Percentiles rank a stretch among this genome's conserved stretches.
Conservation (phyloP, 2,888 invertebrate genomes). For the Imbricaverruca yamaguchii region DNA sequence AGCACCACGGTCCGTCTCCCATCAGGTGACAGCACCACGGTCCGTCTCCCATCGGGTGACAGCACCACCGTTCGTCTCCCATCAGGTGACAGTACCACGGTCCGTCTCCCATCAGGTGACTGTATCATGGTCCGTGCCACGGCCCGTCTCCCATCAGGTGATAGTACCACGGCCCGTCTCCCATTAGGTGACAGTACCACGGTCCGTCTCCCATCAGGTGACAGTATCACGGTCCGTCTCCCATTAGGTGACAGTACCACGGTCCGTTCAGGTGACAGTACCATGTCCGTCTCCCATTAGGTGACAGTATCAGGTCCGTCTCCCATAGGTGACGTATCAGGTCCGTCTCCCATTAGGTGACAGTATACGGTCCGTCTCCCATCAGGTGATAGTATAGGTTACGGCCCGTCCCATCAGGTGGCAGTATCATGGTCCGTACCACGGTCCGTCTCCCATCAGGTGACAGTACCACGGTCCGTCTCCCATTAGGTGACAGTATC, state of each 20-base stretch:
- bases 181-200: neutral
- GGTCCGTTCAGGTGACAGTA: neutral
- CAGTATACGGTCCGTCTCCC: neutral
- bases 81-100: neutral
- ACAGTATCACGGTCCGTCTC: neutral
- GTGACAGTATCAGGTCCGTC: neutral
- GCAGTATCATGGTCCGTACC: neutral
- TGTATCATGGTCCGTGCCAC: neutral
- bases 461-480: neutral
- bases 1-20: neutral
- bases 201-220: neutral
- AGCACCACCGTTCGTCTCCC: neutral
- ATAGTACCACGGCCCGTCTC: neutral
- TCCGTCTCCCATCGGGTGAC: neutral
- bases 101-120: neutral
- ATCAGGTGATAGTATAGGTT: neutral
- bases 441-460: neutral
- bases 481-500: neutral
- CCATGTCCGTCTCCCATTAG: neutral
- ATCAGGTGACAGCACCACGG: neutral
- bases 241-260: neutral
- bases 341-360: neutral
- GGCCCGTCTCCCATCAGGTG: neutral
- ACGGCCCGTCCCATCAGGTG: neutral
- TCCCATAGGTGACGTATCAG: too few relatives aligned